These are phyloP conservation scores for Novumbra hubbsi DNA, from an alignment of 2,797 vertebrate species.

Conservation along the genomic window DNA sequence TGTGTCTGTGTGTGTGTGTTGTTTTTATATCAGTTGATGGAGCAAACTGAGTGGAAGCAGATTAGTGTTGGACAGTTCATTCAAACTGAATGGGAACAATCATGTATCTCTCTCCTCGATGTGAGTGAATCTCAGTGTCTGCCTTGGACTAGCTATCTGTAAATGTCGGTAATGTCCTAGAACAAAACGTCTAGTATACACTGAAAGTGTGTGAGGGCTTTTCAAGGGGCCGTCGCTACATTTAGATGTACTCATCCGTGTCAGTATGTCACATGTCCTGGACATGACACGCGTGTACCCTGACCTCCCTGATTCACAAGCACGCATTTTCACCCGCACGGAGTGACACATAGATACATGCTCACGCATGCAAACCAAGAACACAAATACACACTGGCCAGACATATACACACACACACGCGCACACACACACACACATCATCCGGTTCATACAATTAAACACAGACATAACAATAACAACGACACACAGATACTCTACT, in stretches of 20 bases:
- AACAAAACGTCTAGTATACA: background rate
- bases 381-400: background rate
- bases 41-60: no score
- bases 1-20: slow-evolving; percentile 20
- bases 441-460: background rate
- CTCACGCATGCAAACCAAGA: background rate
- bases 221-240: background rate
- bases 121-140: background rate
- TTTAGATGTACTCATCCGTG: background rate
- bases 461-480: slow-evolving; percentile 5
- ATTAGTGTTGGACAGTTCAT: no score
- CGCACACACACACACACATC: slow-evolving; percentile 3
- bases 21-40: background rate
- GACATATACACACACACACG: slow-evolving; percentile 7
- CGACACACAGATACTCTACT: slow-evolving; percentile 11
- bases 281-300: background rate
- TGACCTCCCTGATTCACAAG: background rate
- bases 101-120: background rate
- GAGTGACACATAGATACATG: slow-evolving; percentile 4
- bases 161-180: background rate
- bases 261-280: background rate
- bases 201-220: background rate
- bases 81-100: no score
- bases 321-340: background rate
- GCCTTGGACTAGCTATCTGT: background rate